phyloP scores from a whole-genome alignment of 2,888 invertebrate species.

The Lutraria lutraria region DNA sequence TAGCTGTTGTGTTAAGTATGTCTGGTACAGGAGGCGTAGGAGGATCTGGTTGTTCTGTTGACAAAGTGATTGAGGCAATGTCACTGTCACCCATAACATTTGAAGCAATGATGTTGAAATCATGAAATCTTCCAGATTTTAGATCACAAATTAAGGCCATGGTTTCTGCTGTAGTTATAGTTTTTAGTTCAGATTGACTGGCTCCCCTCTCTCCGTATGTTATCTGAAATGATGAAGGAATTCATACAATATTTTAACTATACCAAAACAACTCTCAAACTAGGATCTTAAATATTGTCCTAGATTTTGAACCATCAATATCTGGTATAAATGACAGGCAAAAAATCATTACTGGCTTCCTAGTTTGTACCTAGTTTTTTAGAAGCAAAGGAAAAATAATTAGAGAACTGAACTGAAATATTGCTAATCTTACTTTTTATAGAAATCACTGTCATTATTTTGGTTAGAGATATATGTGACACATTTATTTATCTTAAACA shows the following conservation, averaged over 20 bases:
- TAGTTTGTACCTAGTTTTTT: too few species aligned
- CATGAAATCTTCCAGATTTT: slow-evolving; percentile 92
- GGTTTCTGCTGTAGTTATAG: slow-evolving; percentile 36
- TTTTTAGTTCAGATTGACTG: background rate
- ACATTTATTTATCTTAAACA: too few species aligned
- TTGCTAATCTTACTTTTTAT: too few species aligned
- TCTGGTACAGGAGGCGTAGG: slow-evolving; percentile 90
- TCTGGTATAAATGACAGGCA: too few species aligned
- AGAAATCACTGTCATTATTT: too few species aligned
- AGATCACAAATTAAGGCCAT: slow-evolving; percentile 87
- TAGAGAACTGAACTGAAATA: too few species aligned
- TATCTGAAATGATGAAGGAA: slow-evolving; percentile 54
- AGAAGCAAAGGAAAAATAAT: too few species aligned
- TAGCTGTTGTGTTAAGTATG: slow-evolving; percentile 89
- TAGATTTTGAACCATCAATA: too few species aligned
- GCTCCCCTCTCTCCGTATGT: slow-evolving; percentile 49
- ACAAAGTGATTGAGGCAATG: slow-evolving; percentile 88
- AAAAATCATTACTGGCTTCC: too few species aligned
- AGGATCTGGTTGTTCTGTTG: slow-evolving; percentile 92
- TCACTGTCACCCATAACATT: slow-evolving; percentile 88
- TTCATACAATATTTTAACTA: background rate
- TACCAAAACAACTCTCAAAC: too few species aligned
- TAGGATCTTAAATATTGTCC: too few species aligned
- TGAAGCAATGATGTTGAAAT: slow-evolving; percentile 91
- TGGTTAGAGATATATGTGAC: too few species aligned